Evolutionary conservation across 2,888 invertebrate species (phyloP), one percentile per base, ranked within the genome.

Genomic region (Ectemnius continuus): DNA sequence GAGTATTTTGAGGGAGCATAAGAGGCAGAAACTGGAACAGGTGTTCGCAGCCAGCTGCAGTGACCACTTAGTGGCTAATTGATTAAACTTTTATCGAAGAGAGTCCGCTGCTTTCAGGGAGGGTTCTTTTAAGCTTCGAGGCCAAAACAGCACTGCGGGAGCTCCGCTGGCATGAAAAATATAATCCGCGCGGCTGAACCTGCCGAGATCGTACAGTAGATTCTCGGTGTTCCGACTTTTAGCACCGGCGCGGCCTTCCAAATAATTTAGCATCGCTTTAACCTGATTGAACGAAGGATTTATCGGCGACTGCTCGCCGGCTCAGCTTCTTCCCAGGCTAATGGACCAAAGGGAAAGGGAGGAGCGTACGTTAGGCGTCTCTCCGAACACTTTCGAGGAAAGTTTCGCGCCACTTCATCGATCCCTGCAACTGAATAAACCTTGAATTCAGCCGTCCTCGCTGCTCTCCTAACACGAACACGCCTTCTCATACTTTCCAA

Each of bases 261-360:
- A 89, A 89, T 89, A 89, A 89, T 89, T 89, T 88, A 88, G 85
- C 86, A 88, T 84, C 88, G 88, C 88, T 89, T 89, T 87, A 89
- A 86, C 87, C 85, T 87, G 89, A 88, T 89, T 88, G 88, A 86
- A 87, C 76, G 73, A 73, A 83, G 71, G 86, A 88, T 88, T 88
- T 88, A 88, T 88, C 82, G 83, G 76, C 76, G 69, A 48, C 59
- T 23, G 61, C 46, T 18, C 59, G 16, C n/a, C 58, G 23, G 59
- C 58, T 46, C 46, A 14, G 20, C 20, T 52, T 61, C 58, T 28
- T 78, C 77, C 73, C 78, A 60, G 62, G 52, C 45, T 62, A 68
- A 66, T 71, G 73, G 68, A 56, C 70, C 68, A 61, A 8, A 23
- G 45, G 60, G 69, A 70, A 8, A 23, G 45, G 60, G 69, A 70